A percentile compares a stretch with the other conserved stretches of the same genome.
These are phyloP conservation scores for Sarcophaga carnaria DNA, from an alignment of 2,888 invertebrate genomes.

Conservation along the genomic window DNA sequence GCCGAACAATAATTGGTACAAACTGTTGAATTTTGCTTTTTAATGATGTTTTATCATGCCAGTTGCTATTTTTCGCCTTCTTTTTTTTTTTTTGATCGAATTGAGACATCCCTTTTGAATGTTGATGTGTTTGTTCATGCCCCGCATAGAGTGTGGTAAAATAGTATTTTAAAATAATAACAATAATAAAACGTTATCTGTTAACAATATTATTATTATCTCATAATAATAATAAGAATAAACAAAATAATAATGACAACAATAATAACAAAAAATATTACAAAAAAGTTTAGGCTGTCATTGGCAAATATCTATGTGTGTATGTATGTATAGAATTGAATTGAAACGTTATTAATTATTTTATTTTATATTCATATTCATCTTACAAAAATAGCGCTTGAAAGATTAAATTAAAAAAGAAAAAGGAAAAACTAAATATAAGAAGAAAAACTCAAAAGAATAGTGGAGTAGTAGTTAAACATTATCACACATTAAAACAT, in stretches of 20 bases:
- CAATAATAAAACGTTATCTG: constrained; percentile 16
- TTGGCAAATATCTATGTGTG: too few species aligned
- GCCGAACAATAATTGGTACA: background rate
- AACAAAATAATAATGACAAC: background rate
- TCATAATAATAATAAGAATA: constrained; percentile 28
- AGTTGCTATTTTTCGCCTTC: background rate
- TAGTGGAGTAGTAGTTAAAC: background rate
- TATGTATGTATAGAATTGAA: too few species aligned
- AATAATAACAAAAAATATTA: background rate
- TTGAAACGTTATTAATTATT: background rate
- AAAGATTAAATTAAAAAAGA: background rate
- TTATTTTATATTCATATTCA: background rate
- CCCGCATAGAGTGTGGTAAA: too few species aligned
- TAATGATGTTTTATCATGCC: background rate
- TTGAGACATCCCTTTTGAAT: too few species aligned
- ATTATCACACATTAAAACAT: constrained; percentile 58
- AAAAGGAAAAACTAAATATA: background rate
- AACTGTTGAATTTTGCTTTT: background rate
- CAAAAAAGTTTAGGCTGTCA: too few species aligned
- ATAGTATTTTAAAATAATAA: too few species aligned
- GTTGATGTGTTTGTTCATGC: too few species aligned
- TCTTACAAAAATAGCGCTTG: background rate
- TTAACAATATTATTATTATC: constrained; percentile 30
- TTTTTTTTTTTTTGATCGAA: background rate
- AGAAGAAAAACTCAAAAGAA: background rate